phyloP scores from a whole-genome alignment of 1,140 invertebrate genomes.

The Diorhabda sublineata region DNA sequence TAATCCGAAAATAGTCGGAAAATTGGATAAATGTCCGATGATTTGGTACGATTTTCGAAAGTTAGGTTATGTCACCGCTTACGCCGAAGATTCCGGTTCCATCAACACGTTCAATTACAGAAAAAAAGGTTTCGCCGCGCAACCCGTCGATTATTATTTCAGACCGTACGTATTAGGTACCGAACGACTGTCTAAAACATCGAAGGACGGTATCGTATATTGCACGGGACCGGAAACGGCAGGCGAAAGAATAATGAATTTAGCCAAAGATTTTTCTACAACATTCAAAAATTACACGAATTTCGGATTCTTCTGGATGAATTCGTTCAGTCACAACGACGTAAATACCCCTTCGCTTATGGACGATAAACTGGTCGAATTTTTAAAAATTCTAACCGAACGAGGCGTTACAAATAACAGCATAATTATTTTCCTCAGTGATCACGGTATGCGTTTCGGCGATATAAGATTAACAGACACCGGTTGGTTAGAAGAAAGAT shows the following conservation, averaged over 20 bases:
- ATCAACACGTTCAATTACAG: constrained; percentile 64
- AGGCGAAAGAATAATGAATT: constrained; percentile 57
- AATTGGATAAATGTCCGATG: constrained; percentile 56
- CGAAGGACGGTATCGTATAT: constrained; percentile 47
- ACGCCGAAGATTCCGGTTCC: constrained; percentile 57
- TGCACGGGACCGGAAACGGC: constrained; percentile 53
- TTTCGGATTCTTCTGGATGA: constrained; percentile 70
- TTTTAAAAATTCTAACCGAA: constrained; percentile 47
- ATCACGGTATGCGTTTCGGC: constrained; percentile 84
- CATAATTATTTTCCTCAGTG: constrained; percentile 69
- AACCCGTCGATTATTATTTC: constrained; percentile 72
- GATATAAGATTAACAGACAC: constrained; percentile 62
- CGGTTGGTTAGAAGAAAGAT: constrained; percentile 78
- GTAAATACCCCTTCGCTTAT: constrained; percentile 57
- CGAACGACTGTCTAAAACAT: constrained; percentile 50
- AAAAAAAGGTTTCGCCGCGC: constrained; percentile 56
- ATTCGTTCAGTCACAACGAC: constrained; percentile 60
- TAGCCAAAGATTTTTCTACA: constrained; percentile 56
- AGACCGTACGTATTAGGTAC: constrained; percentile 60
- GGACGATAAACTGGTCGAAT: constrained; percentile 52
- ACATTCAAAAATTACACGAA: constrained; percentile 55
- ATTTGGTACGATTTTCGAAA: constrained; percentile 59
- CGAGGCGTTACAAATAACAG: constrained; percentile 54
- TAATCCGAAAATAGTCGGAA: constrained; percentile 48
- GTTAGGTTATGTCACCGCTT: constrained; percentile 59